These are phyloP conservation scores for Samia ricini DNA, from an alignment of 1,140 invertebrate genomes.

Conservation along the genomic window DNA sequence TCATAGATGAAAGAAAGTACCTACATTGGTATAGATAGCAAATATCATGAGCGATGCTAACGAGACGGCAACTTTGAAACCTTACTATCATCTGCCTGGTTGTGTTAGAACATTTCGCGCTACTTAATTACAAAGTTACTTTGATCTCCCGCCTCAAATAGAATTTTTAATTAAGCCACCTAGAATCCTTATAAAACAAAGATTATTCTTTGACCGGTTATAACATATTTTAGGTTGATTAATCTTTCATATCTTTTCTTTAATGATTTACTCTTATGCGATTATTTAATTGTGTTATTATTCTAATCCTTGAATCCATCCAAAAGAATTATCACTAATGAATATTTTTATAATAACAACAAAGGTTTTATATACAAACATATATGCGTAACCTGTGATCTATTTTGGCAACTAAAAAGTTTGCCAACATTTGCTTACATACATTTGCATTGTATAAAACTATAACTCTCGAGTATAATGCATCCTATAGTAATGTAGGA, in stretches of 20 bases:
- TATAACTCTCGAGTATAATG: too few species aligned
- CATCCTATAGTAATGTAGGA: too few species aligned
- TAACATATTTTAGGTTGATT: background rate
- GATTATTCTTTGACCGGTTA: background rate
- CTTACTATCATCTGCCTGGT: constrained; percentile 18
- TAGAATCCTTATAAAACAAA: constrained; percentile 2
- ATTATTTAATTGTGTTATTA: background rate
- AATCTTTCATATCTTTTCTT: background rate
- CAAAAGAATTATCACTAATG: too few species aligned
- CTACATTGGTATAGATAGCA: constrained; percentile 30
- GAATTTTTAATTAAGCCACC: constrained; percentile 31
- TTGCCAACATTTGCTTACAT: too few species aligned
- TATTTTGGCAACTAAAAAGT: too few species aligned
- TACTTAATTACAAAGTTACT: constrained; percentile 29
- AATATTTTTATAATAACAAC: too few species aligned
- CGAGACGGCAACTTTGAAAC: constrained; percentile 34
- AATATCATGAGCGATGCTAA: constrained; percentile 27
- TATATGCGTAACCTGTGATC: too few species aligned
- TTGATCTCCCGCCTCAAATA: constrained; percentile 19
- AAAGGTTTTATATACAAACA: too few species aligned
- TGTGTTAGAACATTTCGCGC: constrained; percentile 20
- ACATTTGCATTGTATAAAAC: too few species aligned
- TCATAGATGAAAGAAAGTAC: background rate
- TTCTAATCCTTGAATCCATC: too few species aligned
- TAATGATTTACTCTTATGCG: background rate